phyloP scores from a whole-genome alignment of 2,113 vertebrate species.

The Brachypodius melanocephalos region DNA sequence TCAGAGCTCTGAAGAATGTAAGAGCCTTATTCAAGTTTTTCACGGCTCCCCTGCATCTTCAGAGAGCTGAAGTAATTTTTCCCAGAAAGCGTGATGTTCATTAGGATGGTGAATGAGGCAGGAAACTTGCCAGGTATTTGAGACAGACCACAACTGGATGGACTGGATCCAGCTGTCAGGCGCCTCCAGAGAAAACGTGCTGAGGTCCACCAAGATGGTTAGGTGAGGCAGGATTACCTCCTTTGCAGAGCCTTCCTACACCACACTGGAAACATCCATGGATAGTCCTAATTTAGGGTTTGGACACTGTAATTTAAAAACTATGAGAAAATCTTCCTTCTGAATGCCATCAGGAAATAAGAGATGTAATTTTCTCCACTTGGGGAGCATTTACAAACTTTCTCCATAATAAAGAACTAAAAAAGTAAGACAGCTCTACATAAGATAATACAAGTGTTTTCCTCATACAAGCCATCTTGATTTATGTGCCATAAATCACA shows the following conservation, averaged over 20 bases:
- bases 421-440: background rate
- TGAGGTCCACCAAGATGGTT: background rate
- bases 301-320: background rate
- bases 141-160: background rate
- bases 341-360: background rate
- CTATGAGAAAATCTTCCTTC: background rate
- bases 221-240: background rate
- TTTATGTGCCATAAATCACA: background rate
- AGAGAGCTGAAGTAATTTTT: slow-evolving; percentile 6
- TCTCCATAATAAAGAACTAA: background rate
- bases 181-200: background rate
- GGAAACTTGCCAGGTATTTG: background rate
- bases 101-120: background rate
- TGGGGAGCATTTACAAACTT: background rate
- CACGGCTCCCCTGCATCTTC: background rate
- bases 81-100: background rate
- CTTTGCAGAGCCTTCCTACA: background rate
- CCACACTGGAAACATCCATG: background rate
- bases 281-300: background rate
- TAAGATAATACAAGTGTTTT: background rate
- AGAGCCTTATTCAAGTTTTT: slow-evolving; percentile 6
- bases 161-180: background rate
- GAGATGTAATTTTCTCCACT: background rate
- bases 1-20: background rate
- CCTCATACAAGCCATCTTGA: background rate